Percentiles rank a stretch among this genome's conserved stretches.
Conservation (phyloP, 2,888 invertebrate species). For the Eremobia ochroleuca region DNA sequence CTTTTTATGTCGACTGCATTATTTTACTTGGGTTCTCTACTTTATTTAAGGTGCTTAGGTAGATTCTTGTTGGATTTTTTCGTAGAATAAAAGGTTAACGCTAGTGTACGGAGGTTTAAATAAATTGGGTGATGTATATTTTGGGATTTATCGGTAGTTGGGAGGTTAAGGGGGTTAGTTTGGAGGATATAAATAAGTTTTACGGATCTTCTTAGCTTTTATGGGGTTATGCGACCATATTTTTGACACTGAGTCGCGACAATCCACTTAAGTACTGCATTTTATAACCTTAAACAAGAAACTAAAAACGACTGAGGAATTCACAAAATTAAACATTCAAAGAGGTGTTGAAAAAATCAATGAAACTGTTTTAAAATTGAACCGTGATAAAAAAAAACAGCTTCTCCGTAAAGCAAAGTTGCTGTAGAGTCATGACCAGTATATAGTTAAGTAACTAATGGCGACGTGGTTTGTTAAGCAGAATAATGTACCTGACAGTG, state of each 20-base stretch:
- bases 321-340: neutral
- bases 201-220: conserved; percentile 6
- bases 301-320: neutral
- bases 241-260: neutral
- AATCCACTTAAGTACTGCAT: neutral
- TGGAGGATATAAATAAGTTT: conserved; percentile 7
- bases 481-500: conserved; percentile 42
- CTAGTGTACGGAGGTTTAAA: conserved; percentile 52
- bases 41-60: conserved; percentile 71
- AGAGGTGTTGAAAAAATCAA: conserved; percentile 11
- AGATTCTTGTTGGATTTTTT: conserved; percentile 57
- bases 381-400: conserved; percentile 4
- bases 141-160: conserved; percentile 32
- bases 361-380: neutral
- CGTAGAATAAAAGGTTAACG: conserved; percentile 55
- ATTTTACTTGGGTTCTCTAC: conserved; percentile 76
- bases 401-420: neutral
- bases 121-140: conserved; percentile 53
- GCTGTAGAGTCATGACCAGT: conserved; percentile 9
- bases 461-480: conserved; percentile 2
- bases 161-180: conserved; percentile 8
- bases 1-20: conserved; percentile 85
- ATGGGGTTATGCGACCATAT: neutral
- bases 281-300: neutral
- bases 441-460: conserved; percentile 21